Conservation (phyloP, 2,888 invertebrate species). For the Neoaliturus tenellus region DNA sequence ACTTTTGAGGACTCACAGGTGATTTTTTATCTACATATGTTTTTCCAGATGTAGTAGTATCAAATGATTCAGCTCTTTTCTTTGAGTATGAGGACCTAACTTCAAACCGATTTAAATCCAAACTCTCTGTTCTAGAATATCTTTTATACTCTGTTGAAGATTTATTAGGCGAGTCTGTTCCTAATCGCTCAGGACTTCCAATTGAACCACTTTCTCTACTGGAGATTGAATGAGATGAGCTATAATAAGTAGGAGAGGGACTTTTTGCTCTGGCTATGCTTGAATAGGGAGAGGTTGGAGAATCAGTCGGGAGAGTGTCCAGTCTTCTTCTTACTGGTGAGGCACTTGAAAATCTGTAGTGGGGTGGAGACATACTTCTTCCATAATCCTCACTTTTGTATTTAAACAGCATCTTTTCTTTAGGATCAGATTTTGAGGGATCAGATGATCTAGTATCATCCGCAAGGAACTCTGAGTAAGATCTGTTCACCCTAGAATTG, state of each 20-base stretch:
- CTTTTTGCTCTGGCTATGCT: slow-evolving; percentile 17
- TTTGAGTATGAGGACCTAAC: background rate
- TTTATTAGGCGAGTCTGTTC: background rate
- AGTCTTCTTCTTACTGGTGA: slow-evolving; percentile 40
- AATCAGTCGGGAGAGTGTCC: slow-evolving; percentile 17
- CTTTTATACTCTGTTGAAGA: background rate
- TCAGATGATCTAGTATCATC: background rate
- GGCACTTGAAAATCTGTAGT: slow-evolving; percentile 36
- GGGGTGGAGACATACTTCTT: slow-evolving; percentile 46
- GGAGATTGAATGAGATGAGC: background rate
- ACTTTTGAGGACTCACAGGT: slow-evolving; percentile 68
- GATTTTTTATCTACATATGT: background rate
- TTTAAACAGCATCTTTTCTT: background rate
- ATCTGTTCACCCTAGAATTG: background rate
- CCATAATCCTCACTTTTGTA: slow-evolving; percentile 43
- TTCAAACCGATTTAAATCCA: background rate
- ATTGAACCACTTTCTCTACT: background rate
- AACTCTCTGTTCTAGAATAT: background rate
- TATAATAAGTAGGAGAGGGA: slow-evolving; percentile 7
- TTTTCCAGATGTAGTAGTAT: background rate
- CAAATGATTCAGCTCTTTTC: slow-evolving; percentile 21
- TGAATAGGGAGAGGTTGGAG: background rate
- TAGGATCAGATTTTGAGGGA: slow-evolving; percentile 11
- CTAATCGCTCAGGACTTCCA: background rate
- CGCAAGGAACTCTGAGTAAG: slow-evolving; percentile 24